phyloP scores from a whole-genome alignment of 2,797 vertebrate genomes.

The Tadarida brasiliensis region DNA sequence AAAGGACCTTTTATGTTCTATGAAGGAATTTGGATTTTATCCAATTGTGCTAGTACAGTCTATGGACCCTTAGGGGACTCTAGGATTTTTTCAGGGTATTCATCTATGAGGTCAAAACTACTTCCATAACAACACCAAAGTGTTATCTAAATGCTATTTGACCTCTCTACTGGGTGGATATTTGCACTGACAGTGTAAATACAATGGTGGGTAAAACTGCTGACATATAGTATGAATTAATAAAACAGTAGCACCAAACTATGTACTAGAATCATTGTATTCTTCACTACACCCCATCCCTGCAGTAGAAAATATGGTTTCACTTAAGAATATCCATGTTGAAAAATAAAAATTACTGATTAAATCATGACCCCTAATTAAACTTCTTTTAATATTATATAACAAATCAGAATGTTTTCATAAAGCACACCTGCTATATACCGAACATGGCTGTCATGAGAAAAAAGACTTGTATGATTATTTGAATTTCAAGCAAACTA shows the following conservation, averaged over 20 bases:
- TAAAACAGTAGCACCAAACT: neutral
- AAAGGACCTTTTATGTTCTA: neutral
- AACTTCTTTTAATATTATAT: neutral
- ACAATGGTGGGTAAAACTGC: neutral
- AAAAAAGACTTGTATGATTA: neutral
- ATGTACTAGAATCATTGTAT: neutral
- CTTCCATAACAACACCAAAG: neutral
- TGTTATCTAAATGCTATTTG: neutral
- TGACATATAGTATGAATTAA: neutral
- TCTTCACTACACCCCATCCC: neutral
- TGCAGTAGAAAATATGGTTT: neutral
- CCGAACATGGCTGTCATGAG: neutral
- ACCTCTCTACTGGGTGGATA: neutral
- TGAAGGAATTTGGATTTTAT: slow-evolving; percentile 40
- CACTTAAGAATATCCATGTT: neutral
- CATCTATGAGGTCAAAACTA: slow-evolving; percentile 29
- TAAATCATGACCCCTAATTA: neutral
- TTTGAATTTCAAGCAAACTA: neutral
- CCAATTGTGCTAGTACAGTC: neutral
- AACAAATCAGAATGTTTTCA: neutral
- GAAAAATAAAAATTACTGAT: neutral
- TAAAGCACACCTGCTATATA: neutral
- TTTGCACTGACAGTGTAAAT: neutral
- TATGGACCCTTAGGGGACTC: neutral
- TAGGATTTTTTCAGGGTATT: neutral